Base-by-base conservation (phyloP, 2,888 invertebrate species). In the Philaethria dido region DNA sequence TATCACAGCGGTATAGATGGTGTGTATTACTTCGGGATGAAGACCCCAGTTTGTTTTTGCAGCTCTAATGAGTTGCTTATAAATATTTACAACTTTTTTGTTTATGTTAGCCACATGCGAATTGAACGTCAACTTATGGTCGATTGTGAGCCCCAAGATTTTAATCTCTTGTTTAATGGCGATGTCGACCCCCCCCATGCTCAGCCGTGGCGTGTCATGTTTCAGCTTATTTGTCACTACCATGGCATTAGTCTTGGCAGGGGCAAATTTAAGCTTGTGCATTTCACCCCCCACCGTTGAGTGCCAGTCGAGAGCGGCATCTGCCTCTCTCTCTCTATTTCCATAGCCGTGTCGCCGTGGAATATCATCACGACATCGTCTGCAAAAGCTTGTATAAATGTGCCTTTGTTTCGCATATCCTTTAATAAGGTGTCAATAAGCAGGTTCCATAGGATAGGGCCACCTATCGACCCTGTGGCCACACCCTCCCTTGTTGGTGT, bases 391-490 rank as follows among this genome's bases (percentile, higher is more conserved):
- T 71, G 69, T 0, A 9, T n/a, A 14, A 69, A 18, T 1, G 44
- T 44, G 1, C 60, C 64, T 22, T 4, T 11, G 11, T 20, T 14
- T 8, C 36, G 39, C 1, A 66, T 2, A 0, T 63, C 22, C 3
- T 62, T 1, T 20, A 69, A 54, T 9, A 72, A 54, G 0, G 68
- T 47, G 22, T 72, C 69, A 1, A 72, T 63, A 16, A 70, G 33
- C 18, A 48, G 14, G 14, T 70, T 70, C 70, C 72, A 72, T 2
- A 72, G 20, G 9, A 61, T 54, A 0, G 70, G 70, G 2, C 68
- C 64, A 11, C 64, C 60, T 18, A 60, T 71, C 0, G 71, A 71
- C 1, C 69, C 69, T 9, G n/a, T 71, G 69, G 0, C 68, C 45
- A 18, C 72, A 72, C 0, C 72, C 72, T 29, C 69, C 69, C 1